Evolutionary conservation across 2,888 invertebrate species (phyloP), one percentile per base, ranked within the genome.

Genomic region (Laspeyria flexula): DNA sequence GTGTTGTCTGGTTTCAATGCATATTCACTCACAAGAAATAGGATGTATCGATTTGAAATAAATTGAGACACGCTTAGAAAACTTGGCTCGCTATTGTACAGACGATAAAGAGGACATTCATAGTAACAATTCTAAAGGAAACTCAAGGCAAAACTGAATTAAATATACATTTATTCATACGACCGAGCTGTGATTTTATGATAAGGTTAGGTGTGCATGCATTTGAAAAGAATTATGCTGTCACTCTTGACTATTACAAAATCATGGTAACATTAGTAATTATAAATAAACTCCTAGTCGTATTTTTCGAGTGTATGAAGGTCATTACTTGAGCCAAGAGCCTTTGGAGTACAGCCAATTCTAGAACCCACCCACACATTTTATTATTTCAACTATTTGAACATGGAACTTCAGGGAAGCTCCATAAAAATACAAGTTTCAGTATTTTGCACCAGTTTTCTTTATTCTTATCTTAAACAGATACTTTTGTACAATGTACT

Each of bases 281-380:
- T 43, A 51, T 57, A 55, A 34, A 45, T 56, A 41, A 34, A 60
- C 55, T 54, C 29, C 55, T 63, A 30, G 13, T 31, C 11, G 44
- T 65, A 65, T 67, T 69, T 66, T 66, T 62, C 63, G 61, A 74
- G 71, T 71, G 77, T 70, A 64, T 71, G 75, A 73, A 72, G 64
- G 59, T 60, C 72, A 70, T 71, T 55, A 68, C 66, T 70, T 71
- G 63, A 72, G 70, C 76, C 73, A 76, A 80, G 61, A 82, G 75
- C 82, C 80, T 81, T 85, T 83, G 83, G 83, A 76, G 46, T 51
- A 59, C 55, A 51, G 79, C 83, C 84, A 86, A 81, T 57, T 66
- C 64, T 59, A 60, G 65, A 68, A 66, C 70, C 61, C 56, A 66
- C 62, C 70, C 55, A 43, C 5, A n/a, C 21, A 56, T 38, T 38